Base-by-base conservation (phyloP, 2,113 vertebrate genomes). In the Trinectes maculatus region DNA sequence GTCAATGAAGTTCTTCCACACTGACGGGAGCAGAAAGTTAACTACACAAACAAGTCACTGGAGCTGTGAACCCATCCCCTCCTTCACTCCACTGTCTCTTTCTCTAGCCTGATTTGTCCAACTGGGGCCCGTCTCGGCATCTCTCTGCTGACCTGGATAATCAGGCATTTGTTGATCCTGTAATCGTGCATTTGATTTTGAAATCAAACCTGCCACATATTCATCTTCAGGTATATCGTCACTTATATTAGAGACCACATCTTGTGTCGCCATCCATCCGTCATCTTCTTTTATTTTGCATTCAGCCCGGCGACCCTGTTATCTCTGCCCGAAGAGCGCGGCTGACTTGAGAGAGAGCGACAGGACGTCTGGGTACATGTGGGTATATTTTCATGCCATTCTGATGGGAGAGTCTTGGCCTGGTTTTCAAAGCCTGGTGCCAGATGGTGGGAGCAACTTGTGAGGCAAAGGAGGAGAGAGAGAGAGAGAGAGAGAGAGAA, bases 351-450 rank as follows among this genome's bases (percentile, higher is more conserved):
- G 84, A 81, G 78, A 59, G 69, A 75, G 71, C 55, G 79, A 85
- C 56, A 80, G 86, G 75, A 85, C 62, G 84, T 78, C 71, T 69
- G 79, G 63, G 54, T 90, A 46, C 80, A 76, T 82, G 85, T 68
- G 84, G 74, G 65, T 89, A 84, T 89, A 81, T 86, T 90, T 88
- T 87, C 87, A 77, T 88, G 82, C 85, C 88, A 84, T 91, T 86
- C 88, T 91, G 88, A 85, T 90, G 89, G 89, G 89, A 87, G 87
- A 87, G 83, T 85, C 85, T 91, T 91, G 89, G 91, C 89, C 91
- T 92, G 84, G 48, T 90, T 91, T 89, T 91, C 89, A 90, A 92
- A 92, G 89, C 80, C 60, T 36, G 60, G 36, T 82, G 85, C 89
- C 89, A 91, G 88, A 90, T 91, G 91, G 89, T 83, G 71, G 83